Evolutionary conservation across 2,888 invertebrate species (phyloP).

Genomic region (Stenolophus ochropezus): DNA sequence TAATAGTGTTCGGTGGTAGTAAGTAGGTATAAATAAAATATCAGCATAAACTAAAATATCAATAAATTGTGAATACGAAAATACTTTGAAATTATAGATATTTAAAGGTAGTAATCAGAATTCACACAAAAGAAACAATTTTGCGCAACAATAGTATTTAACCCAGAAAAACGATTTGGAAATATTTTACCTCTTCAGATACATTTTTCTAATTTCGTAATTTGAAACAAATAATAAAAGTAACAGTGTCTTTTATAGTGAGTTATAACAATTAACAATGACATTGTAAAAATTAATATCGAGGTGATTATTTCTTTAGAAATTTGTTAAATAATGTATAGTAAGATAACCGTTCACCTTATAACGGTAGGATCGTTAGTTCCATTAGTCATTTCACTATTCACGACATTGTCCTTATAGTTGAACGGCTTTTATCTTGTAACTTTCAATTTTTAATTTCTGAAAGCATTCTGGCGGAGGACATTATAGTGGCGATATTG

Average conservation of each 20-base stretch:
- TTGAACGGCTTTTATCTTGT: neutral
- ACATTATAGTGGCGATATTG: slow-evolving; percentile 7
- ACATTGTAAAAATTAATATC: neutral
- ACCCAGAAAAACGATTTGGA: too few relatives aligned
- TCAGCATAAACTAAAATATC: too few relatives aligned
- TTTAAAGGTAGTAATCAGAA: too few relatives aligned
- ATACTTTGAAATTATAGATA: too few relatives aligned
- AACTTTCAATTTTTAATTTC: neutral
- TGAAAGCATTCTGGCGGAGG: neutral
- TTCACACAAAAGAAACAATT: too few relatives aligned
- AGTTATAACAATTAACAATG: neutral
- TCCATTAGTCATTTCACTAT: neutral
- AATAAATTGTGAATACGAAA: too few relatives aligned
- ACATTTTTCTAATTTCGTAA: neutral
- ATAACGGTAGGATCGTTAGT: neutral
- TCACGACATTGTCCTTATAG: neutral
- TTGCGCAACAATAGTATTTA: too few relatives aligned
- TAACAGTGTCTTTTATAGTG: neutral
- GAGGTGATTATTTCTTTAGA: neutral
- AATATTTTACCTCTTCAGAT: neutral
- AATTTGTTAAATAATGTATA: neutral
- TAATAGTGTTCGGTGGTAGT: too few relatives aligned
- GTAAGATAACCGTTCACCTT: neutral
- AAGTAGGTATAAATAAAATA: too few relatives aligned
- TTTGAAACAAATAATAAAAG: neutral